Evolutionary conservation across 2,113 vertebrate genomes (phyloP), one percentile per base, ranked within the genome.

Genomic region (Anarrhichthys ocellatus): DNA sequence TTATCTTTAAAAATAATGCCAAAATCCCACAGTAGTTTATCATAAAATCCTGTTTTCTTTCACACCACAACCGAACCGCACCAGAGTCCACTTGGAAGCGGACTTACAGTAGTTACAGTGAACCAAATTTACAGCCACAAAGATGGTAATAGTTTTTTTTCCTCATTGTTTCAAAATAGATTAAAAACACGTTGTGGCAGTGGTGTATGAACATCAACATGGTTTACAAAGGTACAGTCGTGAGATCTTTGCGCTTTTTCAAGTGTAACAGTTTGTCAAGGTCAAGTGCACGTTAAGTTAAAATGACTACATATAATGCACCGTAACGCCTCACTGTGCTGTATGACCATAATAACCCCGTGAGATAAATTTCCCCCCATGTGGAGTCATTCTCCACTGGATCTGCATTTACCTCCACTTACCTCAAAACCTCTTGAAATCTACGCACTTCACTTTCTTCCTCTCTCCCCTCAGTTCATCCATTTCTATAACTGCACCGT

Each of bases 401-500:
- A 6, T 67, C 66, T 75, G 44, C 34, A 7, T 83, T 76, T 50
- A 58, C 68, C 62, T 80, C 68, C 81, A 36, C 73, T 77, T 74
- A 9, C 14, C 66, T 76, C 72, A 5, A 20, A 11, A 4, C 22
- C 64, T 65, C 77, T 81, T 70, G 20, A 83, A 64, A 38, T 73
- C 40, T 1, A 54, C 20, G 1, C 74, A 48, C 74, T 27, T 40
- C 3, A 15, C 38, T 56, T 65, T 58, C 9, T 40, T 18, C 27
- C 32, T 66, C 18, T 14, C 8, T 20, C 9, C 15, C 18, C 40
- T 5, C 18, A 18, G 6, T 73, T 76, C 73, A 56, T 59, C 66
- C 66, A 50, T 86, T 76, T 86, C 73, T 84, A 20, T 67, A 63
- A 79, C 79, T 85, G 66, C 78, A 0, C 72, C 5, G 54, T 46